Evolutionary conservation across 1,140 invertebrate species (phyloP).

Genomic region (Atta colombica): DNA sequence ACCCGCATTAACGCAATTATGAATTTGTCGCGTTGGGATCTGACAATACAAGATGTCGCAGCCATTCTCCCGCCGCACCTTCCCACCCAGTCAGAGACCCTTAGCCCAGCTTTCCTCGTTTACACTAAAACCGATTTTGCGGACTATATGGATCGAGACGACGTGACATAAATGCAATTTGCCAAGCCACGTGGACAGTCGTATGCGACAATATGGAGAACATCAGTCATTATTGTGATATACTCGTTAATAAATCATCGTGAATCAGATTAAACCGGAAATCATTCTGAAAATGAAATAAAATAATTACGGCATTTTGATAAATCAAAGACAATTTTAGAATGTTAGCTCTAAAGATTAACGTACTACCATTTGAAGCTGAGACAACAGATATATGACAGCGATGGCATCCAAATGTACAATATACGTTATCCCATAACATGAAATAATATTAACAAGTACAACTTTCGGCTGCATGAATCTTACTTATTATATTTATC

Average conservation of each 20-base stretch:
- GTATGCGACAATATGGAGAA: neutral
- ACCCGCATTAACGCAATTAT: slow-evolving; percentile 86
- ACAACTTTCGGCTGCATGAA: neutral
- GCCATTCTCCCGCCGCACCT: slow-evolving; percentile 70
- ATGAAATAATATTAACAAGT: neutral
- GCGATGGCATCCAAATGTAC: neutral
- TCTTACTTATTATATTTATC: neutral
- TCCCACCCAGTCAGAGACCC: slow-evolving; percentile 60
- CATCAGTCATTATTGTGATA: slow-evolving; percentile 7
- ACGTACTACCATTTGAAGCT: neutral
- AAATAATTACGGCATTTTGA: neutral
- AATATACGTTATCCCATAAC: neutral
- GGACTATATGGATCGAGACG: slow-evolving; percentile 59
- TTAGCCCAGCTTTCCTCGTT: slow-evolving; percentile 62
- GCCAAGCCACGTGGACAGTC: slow-evolving; percentile 30
- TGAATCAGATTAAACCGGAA: neutral
- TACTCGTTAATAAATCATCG: slow-evolving; percentile 7
- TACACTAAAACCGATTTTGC: slow-evolving; percentile 73
- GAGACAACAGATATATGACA: neutral
- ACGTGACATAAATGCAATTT: slow-evolving; percentile 64
- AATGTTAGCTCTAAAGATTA: neutral
- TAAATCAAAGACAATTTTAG: neutral
- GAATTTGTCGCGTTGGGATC: slow-evolving; percentile 86
- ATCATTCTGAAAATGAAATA: neutral
- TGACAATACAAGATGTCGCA: slow-evolving; percentile 86